These are phyloP conservation scores for Burhinus oedicnemus DNA, from an alignment of 2,113 vertebrate species.

Conservation along the genomic window DNA sequence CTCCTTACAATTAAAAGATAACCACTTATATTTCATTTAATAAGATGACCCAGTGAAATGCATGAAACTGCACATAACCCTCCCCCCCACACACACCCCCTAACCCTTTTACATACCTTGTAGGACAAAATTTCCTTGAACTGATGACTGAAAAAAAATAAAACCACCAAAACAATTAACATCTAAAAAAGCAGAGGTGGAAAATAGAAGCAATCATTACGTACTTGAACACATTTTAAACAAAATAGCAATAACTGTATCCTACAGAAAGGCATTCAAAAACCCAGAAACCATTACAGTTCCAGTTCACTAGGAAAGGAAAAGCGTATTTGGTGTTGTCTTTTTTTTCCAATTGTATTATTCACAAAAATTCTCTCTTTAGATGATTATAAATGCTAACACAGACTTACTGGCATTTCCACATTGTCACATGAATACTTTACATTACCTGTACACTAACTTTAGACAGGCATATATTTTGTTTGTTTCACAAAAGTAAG, in stretches of 20 bases:
- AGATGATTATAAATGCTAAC: not conserved
- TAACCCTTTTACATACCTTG: conserved; percentile 84
- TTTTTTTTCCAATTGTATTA: not conserved
- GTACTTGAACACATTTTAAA: not conserved
- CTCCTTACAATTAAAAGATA: not conserved
- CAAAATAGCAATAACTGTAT: not conserved
- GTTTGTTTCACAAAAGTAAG: not conserved
- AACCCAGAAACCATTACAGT: not conserved
- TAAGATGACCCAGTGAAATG: not conserved
- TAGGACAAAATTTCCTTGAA: conserved; percentile 89
- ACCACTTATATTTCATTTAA: not conserved
- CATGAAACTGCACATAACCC: not conserved
- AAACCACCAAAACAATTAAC: not conserved
- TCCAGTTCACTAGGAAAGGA: not conserved
- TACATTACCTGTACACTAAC: not conserved
- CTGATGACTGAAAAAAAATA: conserved; percentile 79
- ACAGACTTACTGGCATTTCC: not conserved
- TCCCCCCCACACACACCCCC: not conserved
- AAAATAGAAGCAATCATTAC: not conserved
- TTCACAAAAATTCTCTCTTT: not conserved
- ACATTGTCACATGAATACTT: not conserved
- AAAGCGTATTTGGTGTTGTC: not conserved
- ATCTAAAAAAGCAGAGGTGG: conserved; percentile 5
- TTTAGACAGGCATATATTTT: not conserved
- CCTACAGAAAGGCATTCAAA: not conserved